Evolutionary conservation across 2,113 vertebrate species (phyloP), one percentile per base, ranked within the genome.

Genomic region (Larimichthys crocea): DNA sequence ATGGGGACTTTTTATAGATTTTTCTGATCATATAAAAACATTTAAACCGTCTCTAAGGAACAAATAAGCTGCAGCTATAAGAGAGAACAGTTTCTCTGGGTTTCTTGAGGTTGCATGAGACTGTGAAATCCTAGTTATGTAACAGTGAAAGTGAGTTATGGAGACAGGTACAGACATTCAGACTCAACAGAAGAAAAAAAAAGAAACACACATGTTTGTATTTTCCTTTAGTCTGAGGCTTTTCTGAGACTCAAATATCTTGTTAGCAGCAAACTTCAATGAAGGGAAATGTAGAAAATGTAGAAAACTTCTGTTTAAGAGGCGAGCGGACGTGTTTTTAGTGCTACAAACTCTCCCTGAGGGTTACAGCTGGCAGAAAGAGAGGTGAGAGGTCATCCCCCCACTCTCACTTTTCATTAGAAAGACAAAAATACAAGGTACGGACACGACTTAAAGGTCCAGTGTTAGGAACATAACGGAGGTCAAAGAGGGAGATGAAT

Each of bases 91-190:
- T 15, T 1, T 52, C 17, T 31, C 0, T 56, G 55, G 67, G 29
- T 78, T 44, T 61, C 46, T 24, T 56, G 16, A 70, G 75, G 35
- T 53, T 86, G 40, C 53, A 53, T 40, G 46, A 55, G 64, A 44
- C 16, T 55, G 57, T 31, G 19, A 70, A 72, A 67, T 73, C 66
- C 12, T 14, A 3, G 69, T 75, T 87, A 80, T 83, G 31, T 73
- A 76, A 86, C 44, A 17, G 53, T 48, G 63, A 72, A 60, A 44
- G 66, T 67, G 73, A 69, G 19, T 84, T 24, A 69, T 55, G 52
- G 49, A 56, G 76, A 57, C 80, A 74, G 69, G 35, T 40, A 70
- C 10, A 65, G 57, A 75, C 60, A 2, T n/a, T 26, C 26, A 49
- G 24, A 49, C 12, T 74, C 44, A 65, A 53, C 50, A 63, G 20